These are phyloP conservation scores for Leptothorax acervorum DNA, from an alignment of 2,888 invertebrate species.

Conservation along the genomic window DNA sequence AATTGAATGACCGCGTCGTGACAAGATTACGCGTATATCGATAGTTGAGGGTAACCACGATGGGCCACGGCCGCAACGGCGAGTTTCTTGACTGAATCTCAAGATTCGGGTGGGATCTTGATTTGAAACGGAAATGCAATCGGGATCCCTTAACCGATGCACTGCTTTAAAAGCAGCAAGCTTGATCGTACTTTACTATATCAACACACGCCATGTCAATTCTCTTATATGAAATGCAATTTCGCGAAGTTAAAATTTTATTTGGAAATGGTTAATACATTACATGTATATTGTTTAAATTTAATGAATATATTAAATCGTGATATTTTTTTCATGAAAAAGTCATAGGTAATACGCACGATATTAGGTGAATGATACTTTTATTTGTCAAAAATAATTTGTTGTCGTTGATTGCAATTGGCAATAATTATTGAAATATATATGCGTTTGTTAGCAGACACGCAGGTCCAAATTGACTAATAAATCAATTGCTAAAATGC, in stretches of 20 bases:
- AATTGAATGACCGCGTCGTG: conserved; percentile 48
- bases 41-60: background rate
- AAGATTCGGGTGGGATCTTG: conserved; percentile 1
- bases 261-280: background rate
- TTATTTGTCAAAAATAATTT: conserved; percentile 10
- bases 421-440: conserved; percentile 10
- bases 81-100: background rate
- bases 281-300: background rate
- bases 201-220: background rate
- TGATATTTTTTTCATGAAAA: background rate
- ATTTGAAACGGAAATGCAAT: background rate
- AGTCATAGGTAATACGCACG: background rate
- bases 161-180: background rate
- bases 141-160: background rate
- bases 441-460: background rate
- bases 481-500: background rate
- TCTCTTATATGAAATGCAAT: background rate
- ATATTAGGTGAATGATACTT: background rate
- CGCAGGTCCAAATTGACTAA: background rate
- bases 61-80: background rate
- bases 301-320: background rate
- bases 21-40: conserved; percentile 42
- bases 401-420: background rate
- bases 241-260: background rate
- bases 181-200: background rate